phyloP scores from a whole-genome alignment of 2,113 vertebrate species.

The Pseudopipra pipra region DNA sequence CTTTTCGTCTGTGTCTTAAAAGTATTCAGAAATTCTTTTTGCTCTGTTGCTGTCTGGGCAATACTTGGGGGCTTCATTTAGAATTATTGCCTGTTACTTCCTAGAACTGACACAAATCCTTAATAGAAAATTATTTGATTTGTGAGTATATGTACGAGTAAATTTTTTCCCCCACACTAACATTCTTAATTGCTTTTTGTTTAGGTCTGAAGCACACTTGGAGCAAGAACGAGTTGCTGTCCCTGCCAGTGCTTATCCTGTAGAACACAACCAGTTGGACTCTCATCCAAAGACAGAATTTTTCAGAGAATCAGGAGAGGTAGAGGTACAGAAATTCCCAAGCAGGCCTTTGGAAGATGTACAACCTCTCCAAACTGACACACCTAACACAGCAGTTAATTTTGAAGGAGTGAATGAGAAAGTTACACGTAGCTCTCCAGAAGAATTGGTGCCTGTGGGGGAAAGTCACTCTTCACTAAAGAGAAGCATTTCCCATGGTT shows the following conservation, averaged over 20 bases:
- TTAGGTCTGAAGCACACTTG: slow-evolving; percentile 70
- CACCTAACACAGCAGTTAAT: slow-evolving; percentile 61
- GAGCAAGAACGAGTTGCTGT: slow-evolving; percentile 73
- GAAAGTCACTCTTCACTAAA: slow-evolving; percentile 84
- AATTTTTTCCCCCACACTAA: not conserved
- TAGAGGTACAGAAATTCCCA: slow-evolving; percentile 77
- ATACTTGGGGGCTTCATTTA: not conserved
- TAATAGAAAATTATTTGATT: not conserved
- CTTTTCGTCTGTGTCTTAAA: not conserved
- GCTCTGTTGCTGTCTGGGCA: not conserved
- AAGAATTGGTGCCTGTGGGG: slow-evolving; percentile 75
- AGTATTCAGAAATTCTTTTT: not conserved
- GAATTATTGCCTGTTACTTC: not conserved
- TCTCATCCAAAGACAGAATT: slow-evolving; percentile 83
- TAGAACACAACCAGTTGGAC: slow-evolving; percentile 84
- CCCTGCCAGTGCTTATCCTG: slow-evolving; percentile 71
- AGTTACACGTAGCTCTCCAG: slow-evolving; percentile 68
- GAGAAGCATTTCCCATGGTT: slow-evolving; percentile 88
- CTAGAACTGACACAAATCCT: not conserved
- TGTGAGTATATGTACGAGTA: not conserved
- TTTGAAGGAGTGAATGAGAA: slow-evolving; percentile 81
- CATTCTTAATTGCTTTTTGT: not conserved
- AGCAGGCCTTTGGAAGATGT: slow-evolving; percentile 81
- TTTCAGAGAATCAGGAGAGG: slow-evolving; percentile 82
- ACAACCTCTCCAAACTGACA: slow-evolving; percentile 74